Percentiles rank a stretch among this genome's conserved stretches.
Evolutionary conservation across 1,140 invertebrate species (phyloP).

Genomic region (Papilio helenus): DNA sequence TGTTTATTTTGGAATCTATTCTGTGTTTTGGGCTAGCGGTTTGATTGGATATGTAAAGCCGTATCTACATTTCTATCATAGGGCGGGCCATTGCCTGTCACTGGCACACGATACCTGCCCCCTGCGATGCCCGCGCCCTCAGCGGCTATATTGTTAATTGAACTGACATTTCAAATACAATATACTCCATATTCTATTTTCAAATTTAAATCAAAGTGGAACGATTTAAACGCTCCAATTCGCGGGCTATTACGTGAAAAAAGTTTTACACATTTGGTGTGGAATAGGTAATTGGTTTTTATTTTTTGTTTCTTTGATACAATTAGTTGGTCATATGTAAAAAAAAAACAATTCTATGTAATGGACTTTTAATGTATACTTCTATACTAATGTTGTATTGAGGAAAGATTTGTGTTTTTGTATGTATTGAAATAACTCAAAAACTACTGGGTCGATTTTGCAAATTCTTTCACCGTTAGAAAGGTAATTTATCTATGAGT

Average conservation of each 20-base stretch:
- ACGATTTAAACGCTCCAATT: constrained; percentile 13
- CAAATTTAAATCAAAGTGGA: constrained; percentile 50
- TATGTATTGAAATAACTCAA: too few species aligned
- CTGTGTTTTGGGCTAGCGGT: constrained; percentile 40
- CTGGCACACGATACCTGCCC: constrained; percentile 54
- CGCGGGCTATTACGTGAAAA: background rate
- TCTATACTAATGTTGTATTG: too few species aligned
- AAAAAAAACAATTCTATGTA: too few species aligned
- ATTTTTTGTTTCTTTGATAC: background rate
- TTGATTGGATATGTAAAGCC: constrained; percentile 44
- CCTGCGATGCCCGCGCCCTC: constrained; percentile 29
- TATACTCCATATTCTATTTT: constrained; percentile 57
- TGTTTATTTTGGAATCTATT: constrained; percentile 39
- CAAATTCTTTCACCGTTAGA: too few species aligned
- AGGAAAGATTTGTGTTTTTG: too few species aligned
- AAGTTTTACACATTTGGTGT: background rate
- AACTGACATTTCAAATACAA: constrained; percentile 63
- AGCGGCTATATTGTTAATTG: constrained; percentile 68
- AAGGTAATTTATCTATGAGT: too few species aligned
- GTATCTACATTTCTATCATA: constrained; percentile 44
- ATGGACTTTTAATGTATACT: too few species aligned
- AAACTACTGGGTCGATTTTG: too few species aligned
- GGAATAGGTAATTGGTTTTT: background rate
- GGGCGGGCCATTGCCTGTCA: constrained; percentile 61
- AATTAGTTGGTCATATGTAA: too few species aligned